Base-by-base conservation (phyloP, 53 echinoderm and acorn worm species). In the Luidia sarsii region DNA sequence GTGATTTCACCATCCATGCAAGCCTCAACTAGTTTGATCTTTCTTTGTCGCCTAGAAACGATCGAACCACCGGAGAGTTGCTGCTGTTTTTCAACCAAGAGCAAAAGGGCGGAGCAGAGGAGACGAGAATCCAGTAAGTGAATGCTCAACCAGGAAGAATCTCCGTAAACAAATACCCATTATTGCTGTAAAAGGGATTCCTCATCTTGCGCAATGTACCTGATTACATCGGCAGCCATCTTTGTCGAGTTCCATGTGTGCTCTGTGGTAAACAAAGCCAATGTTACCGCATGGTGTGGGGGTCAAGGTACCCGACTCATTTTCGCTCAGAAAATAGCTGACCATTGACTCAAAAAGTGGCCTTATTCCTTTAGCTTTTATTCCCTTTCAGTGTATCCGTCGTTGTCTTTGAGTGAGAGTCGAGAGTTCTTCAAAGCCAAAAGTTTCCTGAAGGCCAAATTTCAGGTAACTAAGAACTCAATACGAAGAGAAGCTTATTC, bases 391-490 rank as follows among this genome's bases (percentile, higher is more conserved):
- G 91, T 75, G 67, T 89, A 83, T 71, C 89, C 91, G 3, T 90
- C 69, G 46, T 67, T 92, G n/a, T 67, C 81, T 31, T 63, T 81
- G 39, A 49, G 75, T 28, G 87, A 92, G 43, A 90, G 92, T 66
- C 68, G 79, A 36, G 96, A 95, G 50, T 90, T 95, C 50, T 92
- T 88, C 85, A 87, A 90, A 48, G 96, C 86, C n/a, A 92, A 92
- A 52, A 81, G 85, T 61, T 95, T 89, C 80, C 92, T 95, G 67
- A 87, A 87, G 65, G 82, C 90, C 33, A 84, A 84, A 45, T 95
- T 95, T 61, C 85, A 87, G 87, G 92, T 95, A 68, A 82, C 68
- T 80, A 80, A 33, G 18, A 13, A 9, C n/a, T n/a, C n/a, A n/a
- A n/a, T n/a, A n/a, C n/a, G n/a, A n/a, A n/a, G n/a, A n/a, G n/a